phyloP scores from a whole-genome alignment of 2,888 invertebrate species.

The Chalcosyrphus nemorum region DNA sequence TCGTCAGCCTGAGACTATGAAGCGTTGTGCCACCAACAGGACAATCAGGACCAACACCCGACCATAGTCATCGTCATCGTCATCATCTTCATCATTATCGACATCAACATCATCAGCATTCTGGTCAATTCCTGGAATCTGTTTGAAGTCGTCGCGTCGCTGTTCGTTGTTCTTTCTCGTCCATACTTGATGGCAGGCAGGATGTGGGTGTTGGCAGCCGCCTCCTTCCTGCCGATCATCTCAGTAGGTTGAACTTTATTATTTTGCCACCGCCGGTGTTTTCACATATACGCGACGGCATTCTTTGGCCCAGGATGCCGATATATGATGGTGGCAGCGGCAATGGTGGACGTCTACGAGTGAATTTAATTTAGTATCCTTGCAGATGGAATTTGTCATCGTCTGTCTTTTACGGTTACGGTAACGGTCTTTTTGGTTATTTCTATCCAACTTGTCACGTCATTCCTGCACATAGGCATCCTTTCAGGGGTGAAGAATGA shows the following conservation, averaged over 20 bases:
- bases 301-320: slow-evolving; percentile 25
- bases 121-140: slow-evolving; percentile 45
- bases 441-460: slow-evolving; percentile 65
- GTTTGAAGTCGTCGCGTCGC: slow-evolving; percentile 8
- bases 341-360: background rate
- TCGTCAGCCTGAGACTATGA: slow-evolving; percentile 26
- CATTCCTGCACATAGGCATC: slow-evolving; percentile 65
- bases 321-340: slow-evolving; percentile 10
- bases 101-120: slow-evolving; percentile 57
- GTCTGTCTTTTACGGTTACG: slow-evolving; percentile 62
- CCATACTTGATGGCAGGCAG: too few species aligned
- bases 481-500: slow-evolving; percentile 52
- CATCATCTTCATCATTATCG: slow-evolving; percentile 16
- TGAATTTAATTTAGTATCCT: slow-evolving; percentile 71
- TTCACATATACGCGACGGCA: slow-evolving; percentile 31
- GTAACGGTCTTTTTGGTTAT: slow-evolving; percentile 48
- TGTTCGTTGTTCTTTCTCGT: background rate
- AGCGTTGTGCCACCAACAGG: slow-evolving; percentile 1
- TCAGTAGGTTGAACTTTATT: slow-evolving; percentile 53
- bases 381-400: slow-evolving; percentile 73
- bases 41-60: background rate
- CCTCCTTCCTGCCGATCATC: slow-evolving; percentile 32
- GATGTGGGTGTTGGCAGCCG: background rate
- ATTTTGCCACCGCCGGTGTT: slow-evolving; percentile 32
- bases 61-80: background rate